Percentiles rank a stretch among this genome's conserved stretches.
phyloP scores from a whole-genome alignment of 2,113 vertebrate genomes.

The Tinamus guttatus region DNA sequence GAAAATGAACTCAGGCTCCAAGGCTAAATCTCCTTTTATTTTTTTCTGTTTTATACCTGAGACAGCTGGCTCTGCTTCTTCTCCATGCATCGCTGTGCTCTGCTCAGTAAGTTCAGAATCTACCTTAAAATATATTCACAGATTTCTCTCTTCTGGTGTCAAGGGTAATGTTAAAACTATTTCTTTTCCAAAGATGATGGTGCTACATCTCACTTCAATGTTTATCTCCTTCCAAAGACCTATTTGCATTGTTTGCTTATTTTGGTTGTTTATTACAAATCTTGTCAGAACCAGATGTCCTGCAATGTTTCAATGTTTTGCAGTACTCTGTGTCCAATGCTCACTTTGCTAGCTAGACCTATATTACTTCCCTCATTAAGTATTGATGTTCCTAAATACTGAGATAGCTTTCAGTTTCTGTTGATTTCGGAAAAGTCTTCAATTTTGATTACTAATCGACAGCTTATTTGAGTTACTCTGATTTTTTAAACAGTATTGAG shows the following conservation, averaged over 20 bases:
- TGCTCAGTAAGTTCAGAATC: background rate
- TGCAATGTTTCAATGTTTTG: background rate
- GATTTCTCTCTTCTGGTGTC: background rate
- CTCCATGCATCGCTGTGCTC: background rate
- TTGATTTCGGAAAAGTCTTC: background rate
- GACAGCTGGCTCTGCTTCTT: background rate
- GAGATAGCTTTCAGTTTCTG: background rate
- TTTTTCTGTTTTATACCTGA: background rate
- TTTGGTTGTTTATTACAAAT: background rate
- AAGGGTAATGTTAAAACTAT: conserved; percentile 6
- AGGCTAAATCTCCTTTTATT: background rate
- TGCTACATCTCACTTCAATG: background rate
- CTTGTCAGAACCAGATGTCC: background rate
- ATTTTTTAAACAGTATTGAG: background rate
- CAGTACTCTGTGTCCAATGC: background rate
- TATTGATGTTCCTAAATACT: background rate
- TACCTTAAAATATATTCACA: background rate
- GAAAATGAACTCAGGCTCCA: background rate
- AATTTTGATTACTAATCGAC: background rate
- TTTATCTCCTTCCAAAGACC: background rate
- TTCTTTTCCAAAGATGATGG: background rate
- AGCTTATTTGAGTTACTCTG: background rate
- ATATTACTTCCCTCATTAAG: background rate
- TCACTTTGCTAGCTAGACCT: background rate
- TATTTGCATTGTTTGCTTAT: background rate